A percentile compares a stretch with the other conserved stretches of the same genome.
Evolutionary conservation across 2,888 invertebrate species (phyloP).

Genomic region (Agelastica alni): DNA sequence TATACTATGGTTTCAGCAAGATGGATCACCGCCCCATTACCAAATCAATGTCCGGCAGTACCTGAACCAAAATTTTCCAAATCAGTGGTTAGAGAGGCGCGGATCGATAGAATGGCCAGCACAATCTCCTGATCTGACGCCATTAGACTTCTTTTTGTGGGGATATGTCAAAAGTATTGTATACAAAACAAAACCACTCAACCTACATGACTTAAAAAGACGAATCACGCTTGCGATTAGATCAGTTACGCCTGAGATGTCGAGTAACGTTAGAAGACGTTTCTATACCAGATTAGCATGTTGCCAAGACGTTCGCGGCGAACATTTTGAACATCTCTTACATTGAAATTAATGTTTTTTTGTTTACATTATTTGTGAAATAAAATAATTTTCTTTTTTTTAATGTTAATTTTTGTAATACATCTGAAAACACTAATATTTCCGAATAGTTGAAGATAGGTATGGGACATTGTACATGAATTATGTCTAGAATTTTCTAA

Average conservation of each 20-base stretch:
- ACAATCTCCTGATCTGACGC: neutral
- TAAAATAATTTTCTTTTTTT: too few relatives aligned
- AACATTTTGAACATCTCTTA: too few relatives aligned
- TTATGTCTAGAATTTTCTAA: too few relatives aligned
- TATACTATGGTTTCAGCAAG: neutral
- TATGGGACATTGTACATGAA: too few relatives aligned
- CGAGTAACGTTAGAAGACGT: too few relatives aligned
- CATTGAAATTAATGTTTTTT: too few relatives aligned
- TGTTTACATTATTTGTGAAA: too few relatives aligned
- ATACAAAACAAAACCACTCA: neutral
- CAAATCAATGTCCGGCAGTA: neutral
- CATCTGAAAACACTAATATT: too few relatives aligned
- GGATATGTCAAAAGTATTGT: neutral
- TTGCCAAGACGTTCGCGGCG: too few relatives aligned
- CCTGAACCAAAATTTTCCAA: neutral
- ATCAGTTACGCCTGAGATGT: neutral
- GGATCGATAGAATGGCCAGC: constrained; percentile 1
- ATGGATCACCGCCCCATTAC: neutral
- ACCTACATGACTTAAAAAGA: neutral
- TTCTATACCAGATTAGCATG: too few relatives aligned
- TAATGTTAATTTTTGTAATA: too few relatives aligned
- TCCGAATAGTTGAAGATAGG: too few relatives aligned
- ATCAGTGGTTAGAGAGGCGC: neutral
- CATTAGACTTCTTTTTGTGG: neutral
- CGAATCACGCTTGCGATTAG: neutral